Evolutionary conservation across 2,888 invertebrate species (phyloP).

Genomic region (Scaptomyza tumidula): DNA sequence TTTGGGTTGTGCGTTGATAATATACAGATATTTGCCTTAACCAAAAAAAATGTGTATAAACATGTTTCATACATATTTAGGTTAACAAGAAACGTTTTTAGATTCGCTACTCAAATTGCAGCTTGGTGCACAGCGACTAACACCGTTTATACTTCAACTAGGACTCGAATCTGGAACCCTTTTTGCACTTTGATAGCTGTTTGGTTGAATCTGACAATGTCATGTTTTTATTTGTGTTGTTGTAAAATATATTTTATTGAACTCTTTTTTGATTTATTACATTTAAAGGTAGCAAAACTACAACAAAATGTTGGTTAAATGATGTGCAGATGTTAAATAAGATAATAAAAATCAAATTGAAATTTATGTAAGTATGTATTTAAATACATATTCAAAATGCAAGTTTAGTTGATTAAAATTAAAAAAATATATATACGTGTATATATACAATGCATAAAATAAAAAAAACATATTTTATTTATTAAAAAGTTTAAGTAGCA

Average conservation of each 20-base stretch:
- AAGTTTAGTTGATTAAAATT: neutral
- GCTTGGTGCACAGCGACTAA: too few relatives aligned
- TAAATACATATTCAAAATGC: neutral
- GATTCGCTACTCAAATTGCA: too few relatives aligned
- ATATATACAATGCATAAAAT: neutral
- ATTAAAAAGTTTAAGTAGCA: neutral
- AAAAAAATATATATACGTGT: too few relatives aligned
- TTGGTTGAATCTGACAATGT: too few relatives aligned
- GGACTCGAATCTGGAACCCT: too few relatives aligned
- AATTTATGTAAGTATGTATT: neutral
- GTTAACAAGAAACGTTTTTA: too few relatives aligned
- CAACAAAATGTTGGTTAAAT: neutral
- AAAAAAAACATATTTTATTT: neutral
- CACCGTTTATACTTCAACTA: too few relatives aligned
- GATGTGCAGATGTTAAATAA: neutral
- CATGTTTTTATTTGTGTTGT: neutral
- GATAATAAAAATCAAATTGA: neutral
- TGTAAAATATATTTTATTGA: neutral
- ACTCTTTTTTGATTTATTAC: neutral
- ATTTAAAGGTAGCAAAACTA: neutral
- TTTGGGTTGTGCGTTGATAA: too few relatives aligned
- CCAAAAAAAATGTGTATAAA: too few relatives aligned
- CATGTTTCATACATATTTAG: too few relatives aligned
- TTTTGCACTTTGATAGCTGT: too few relatives aligned
- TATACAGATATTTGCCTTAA: too few relatives aligned